Conservation (phyloP, 2,113 vertebrate genomes). For the Sisor rabdophorus region DNA sequence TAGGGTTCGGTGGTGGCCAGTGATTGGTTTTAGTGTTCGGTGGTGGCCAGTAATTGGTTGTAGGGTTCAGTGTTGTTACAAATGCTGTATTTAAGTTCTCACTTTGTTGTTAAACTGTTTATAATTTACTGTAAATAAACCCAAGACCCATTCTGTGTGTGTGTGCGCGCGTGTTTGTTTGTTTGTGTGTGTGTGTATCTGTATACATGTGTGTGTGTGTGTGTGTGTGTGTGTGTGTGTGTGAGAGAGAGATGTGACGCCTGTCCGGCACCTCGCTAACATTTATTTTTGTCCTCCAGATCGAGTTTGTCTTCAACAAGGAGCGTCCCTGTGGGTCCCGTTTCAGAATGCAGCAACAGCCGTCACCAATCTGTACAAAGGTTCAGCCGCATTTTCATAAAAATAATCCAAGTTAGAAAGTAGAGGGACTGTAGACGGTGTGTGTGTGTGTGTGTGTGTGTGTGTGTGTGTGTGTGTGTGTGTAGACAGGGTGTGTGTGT, state of each 20-base stretch:
- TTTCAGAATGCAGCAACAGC: conserved; percentile 98
- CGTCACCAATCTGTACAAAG: conserved; percentile 98
- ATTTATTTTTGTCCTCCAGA: conserved; percentile 69
- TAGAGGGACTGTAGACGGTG: too few relatives aligned
- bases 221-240: conserved; percentile 18
- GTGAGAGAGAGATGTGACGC: background rate
- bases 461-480: too few relatives aligned
- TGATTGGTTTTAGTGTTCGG: background rate
- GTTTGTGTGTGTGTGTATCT: too few relatives aligned
- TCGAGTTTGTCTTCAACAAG: conserved; percentile 96
- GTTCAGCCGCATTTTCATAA: conserved; percentile 61
- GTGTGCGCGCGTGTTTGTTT: too few relatives aligned
- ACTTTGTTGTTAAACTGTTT: background rate
- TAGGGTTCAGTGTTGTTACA: background rate
- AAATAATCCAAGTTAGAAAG: too few relatives aligned
- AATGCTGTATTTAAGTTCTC: background rate
- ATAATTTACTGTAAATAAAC: background rate
- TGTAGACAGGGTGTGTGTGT: too few relatives aligned
- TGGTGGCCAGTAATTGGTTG: background rate
- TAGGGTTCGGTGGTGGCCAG: background rate
- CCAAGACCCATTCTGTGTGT: background rate
- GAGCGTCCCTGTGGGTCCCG: conserved; percentile 93
- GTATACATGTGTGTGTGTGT: too few relatives aligned
- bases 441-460: too few relatives aligned
- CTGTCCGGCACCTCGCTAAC: background rate